Evolutionary conservation across 2,888 invertebrate genomes (phyloP), one percentile per base, ranked within the genome.

Genomic region (Parasteatoda lunata): DNA sequence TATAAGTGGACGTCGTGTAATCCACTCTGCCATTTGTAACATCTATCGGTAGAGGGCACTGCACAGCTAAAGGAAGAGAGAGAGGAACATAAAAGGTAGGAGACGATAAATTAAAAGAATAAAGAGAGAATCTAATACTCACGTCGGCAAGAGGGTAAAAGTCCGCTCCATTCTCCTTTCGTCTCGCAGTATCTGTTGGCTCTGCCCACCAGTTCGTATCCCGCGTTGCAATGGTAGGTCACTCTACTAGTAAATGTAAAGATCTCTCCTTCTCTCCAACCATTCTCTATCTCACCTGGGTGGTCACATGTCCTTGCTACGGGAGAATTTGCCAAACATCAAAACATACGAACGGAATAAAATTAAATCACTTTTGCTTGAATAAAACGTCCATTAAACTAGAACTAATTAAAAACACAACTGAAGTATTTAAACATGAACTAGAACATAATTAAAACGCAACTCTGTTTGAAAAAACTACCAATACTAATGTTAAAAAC

Each of bases 11-110:
- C 65, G 97, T 96, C 0, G 96, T 96, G 92, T 96, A 98, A 89
- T 97, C 95, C 81, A 98, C 97, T 91, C 96, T 96, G 75, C 99
- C 99, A 92, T 98, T 96, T 75, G 95, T 94, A 0, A 98, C 98
- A 91, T 97, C 96, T 90, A 97, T 96, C 0, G 99, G 97, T 66
- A 95, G 95, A 65, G 96, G 95, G 92, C 99, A 99, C 93, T 97
- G 96, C 90, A 98, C 98, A 91, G 98, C 98, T 93, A 96, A 95
- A 91, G 96, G 96, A 54, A 68, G 65, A 84, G 70, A 59, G 48
- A 5, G 48, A n/a, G 49, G 11, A n/a, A 59, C 45, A 73, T 15
- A 9, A 11, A 3, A 7, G 5, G 15, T 13, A 59, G 8, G n/a
- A 54, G 13, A 11, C 8, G 30, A 30, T 30, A 2, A 30, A 30